phyloP scores from a whole-genome alignment of 2,888 invertebrate species.

The Apamea sordens region DNA sequence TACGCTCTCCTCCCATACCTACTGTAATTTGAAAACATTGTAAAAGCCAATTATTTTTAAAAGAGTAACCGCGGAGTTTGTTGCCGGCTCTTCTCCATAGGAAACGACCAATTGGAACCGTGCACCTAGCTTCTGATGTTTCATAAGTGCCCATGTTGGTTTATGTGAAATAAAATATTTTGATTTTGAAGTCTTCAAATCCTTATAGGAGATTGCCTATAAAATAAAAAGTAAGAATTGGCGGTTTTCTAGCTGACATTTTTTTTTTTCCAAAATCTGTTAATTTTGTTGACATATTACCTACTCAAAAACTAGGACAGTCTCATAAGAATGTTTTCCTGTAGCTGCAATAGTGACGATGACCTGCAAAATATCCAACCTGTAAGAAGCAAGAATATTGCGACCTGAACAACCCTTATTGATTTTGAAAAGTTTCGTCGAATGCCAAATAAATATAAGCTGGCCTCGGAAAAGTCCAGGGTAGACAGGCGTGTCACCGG shows the following conservation, averaged over 20 bases:
- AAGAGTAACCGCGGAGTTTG: too few relatives aligned
- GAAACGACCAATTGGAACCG: too few relatives aligned
- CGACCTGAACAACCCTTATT: conserved; percentile 22
- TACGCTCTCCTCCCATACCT: too few relatives aligned
- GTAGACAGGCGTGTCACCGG: neutral
- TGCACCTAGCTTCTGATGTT: too few relatives aligned
- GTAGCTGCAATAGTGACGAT: neutral
- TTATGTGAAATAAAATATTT: too few relatives aligned
- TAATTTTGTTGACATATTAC: neutral
- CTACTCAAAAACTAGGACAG: neutral
- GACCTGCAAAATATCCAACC: neutral
- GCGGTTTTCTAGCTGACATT: too few relatives aligned
- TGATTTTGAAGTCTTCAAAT: neutral
- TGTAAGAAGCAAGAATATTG: conserved; percentile 1
- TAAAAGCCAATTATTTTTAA: too few relatives aligned
- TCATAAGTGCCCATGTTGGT: too few relatives aligned
- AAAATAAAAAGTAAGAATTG: neutral
- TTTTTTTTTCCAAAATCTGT: neutral
- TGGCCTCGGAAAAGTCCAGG: conserved; percentile 1
- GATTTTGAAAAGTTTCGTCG: conserved; percentile 41
- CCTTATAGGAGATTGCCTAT: neutral
- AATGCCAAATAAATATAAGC: conserved; percentile 44
- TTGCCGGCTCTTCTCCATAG: too few relatives aligned
- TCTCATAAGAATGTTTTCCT: neutral
- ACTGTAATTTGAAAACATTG: too few relatives aligned